These are phyloP conservation scores for Agrotis ipsilon DNA, from an alignment of 2,888 invertebrate genomes.

Conservation along the genomic window DNA sequence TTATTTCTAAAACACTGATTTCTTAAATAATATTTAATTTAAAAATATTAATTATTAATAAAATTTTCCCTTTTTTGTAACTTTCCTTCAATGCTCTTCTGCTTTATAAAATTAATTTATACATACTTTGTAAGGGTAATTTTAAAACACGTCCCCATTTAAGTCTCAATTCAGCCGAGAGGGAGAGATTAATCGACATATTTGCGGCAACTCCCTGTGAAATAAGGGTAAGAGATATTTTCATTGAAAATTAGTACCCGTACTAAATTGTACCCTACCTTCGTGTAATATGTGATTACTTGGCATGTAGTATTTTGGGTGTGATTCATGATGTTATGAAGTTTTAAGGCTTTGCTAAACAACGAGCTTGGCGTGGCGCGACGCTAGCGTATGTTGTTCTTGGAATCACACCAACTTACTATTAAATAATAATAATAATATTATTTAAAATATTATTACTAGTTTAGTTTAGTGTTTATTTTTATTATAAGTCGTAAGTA, in stretches of 20 bases:
- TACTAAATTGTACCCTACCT: conserved; percentile 49
- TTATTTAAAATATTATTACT: too few relatives aligned
- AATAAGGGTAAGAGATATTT: conserved; percentile 41
- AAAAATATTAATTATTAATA: too few relatives aligned
- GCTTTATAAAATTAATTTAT: conserved; percentile 7
- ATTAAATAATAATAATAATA: too few relatives aligned
- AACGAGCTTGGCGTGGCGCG: too few relatives aligned
- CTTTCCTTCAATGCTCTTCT: too few relatives aligned
- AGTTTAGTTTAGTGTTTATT: too few relatives aligned
- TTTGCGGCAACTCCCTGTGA: conserved; percentile 32
- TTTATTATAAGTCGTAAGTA: too few relatives aligned
- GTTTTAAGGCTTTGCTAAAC: not conserved
- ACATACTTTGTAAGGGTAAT: conserved; percentile 3
- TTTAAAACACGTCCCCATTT: conserved; percentile 18
- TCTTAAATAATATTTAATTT: too few relatives aligned
- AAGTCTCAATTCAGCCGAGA: conserved; percentile 2
- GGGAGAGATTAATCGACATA: conserved; percentile 42
- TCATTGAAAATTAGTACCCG: conserved; percentile 43
- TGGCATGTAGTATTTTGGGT: conserved; percentile 18
- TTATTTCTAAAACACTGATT: too few relatives aligned
- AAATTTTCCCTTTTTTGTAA: too few relatives aligned
- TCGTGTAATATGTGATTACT: conserved; percentile 37
- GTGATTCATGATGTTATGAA: conserved; percentile 43
- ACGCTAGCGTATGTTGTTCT: too few relatives aligned
- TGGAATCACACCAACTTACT: too few relatives aligned